A percentile compares a stretch with the other conserved stretches of the same genome.
phyloP scores from a whole-genome alignment of 23 tunicate species.

The Styela plicata region DNA sequence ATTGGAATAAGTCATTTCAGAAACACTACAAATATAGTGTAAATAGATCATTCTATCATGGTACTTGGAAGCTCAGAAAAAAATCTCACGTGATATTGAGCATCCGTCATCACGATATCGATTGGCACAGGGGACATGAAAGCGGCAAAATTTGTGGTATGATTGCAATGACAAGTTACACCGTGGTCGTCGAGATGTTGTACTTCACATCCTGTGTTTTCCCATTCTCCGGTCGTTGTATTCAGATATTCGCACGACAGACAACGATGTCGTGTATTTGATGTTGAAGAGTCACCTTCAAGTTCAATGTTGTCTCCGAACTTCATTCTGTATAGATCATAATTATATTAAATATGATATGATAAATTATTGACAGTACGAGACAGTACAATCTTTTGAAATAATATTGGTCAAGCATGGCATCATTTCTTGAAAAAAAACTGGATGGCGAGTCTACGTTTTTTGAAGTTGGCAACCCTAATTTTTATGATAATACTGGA shows the following conservation, averaged over 20 bases:
- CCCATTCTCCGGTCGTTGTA: slow-evolving; percentile 35
- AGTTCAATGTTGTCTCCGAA: background rate
- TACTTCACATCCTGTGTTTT: slow-evolving; percentile 42
- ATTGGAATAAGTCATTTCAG: too few relatives aligned
- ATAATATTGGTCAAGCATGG: too few relatives aligned
- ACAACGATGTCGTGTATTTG: slow-evolving; percentile 20
- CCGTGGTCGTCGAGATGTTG: slow-evolving; percentile 44
- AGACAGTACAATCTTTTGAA: too few relatives aligned
- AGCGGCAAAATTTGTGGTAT: slow-evolving; percentile 92
- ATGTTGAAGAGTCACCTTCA: background rate
- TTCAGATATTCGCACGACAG: slow-evolving; percentile 76
- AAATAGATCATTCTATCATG: too few relatives aligned
- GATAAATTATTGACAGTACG: too few relatives aligned
- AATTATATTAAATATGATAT: too few relatives aligned
- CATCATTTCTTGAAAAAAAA: too few relatives aligned
- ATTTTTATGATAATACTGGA: too few relatives aligned
- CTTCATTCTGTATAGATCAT: too few relatives aligned
- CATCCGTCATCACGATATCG: slow-evolving; percentile 37
- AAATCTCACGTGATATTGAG: slow-evolving; percentile 47
- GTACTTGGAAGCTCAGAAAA: background rate
- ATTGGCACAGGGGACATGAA: slow-evolving; percentile 65
- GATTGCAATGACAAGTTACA: slow-evolving; percentile 77
- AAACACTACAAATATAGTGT: too few relatives aligned
- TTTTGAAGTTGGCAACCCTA: too few relatives aligned
- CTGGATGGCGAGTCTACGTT: too few relatives aligned